Base-by-base conservation (phyloP, 2,113 vertebrate genomes). In the Nesoenas mayeri region DNA sequence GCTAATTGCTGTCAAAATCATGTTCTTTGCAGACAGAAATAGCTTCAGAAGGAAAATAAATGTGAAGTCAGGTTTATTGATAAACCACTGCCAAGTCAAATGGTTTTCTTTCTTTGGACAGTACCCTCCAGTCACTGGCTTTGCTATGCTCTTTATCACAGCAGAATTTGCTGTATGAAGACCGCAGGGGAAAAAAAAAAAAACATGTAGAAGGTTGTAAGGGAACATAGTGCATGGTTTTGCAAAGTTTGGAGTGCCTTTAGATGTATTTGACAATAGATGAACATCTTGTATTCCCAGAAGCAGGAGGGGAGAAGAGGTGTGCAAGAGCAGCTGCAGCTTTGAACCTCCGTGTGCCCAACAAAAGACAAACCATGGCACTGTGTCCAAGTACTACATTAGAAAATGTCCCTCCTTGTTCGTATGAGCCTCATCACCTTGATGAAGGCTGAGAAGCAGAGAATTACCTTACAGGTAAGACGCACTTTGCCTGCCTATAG, bases 1-100 rank as follows among this genome's bases (percentile, higher is more conserved):
- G 74, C 51, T 83, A 93, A 95, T 87, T 95, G 72, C 86, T 94
- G 62, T 94, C 90, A 97, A 78, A 96, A 93, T 85, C 62, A 13
- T 28, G 12, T 15, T 70, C 72, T 54, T 94, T 88, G 91, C 80
- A 93, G 69, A n/a, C 36, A 94, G 85, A 36, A 79, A 75, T 20
- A 86, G 31, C 69, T 91, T 74, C 28, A 79, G 42, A 66, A 78
- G 44, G 50, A 83, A 91, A 88, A 80, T 31, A 75, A 82, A 29
- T 1, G 0, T 50, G 36, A 67, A 72, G 18, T 2, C 9, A 36
- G 7, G 12, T 54, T 44, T 88, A 28, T 5, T 86, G 78, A 67
- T 60, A 79, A 90, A 89, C 13, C 75, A 9, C 42, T 93, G 67
- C 21, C 67, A 67, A 92, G 0, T 2, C 16, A 8, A 50, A 57